phyloP scores from a whole-genome alignment of 2,113 vertebrate genomes.

The Heteronetta atricapilla region DNA sequence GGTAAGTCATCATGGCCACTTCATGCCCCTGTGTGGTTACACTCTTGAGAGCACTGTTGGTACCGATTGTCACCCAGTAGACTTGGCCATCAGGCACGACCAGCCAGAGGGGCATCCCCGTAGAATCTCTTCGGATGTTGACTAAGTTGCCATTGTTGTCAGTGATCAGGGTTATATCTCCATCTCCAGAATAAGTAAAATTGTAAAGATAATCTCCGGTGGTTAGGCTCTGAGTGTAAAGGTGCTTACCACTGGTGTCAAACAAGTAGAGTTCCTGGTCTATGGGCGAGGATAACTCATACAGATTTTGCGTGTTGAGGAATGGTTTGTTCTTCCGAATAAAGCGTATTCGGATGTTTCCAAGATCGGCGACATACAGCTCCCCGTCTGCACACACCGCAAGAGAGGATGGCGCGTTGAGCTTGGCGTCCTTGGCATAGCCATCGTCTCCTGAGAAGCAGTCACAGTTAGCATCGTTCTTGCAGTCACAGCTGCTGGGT shows the following conservation, averaged over 20 bases:
- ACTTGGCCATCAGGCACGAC: conserved; percentile 93
- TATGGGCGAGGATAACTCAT: conserved; percentile 93
- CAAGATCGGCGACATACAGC: conserved; percentile 92
- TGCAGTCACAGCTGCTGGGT: conserved; percentile 95
- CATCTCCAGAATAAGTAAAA: conserved; percentile 90
- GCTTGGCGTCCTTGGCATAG: conserved; percentile 94
- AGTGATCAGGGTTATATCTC: conserved; percentile 88
- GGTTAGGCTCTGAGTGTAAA: conserved; percentile 94
- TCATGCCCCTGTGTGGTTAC: conserved; percentile 93
- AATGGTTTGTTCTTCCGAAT: conserved; percentile 94
- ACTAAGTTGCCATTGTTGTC: conserved; percentile 93
- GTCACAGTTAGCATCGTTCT: conserved; percentile 96
- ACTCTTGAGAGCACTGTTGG: conserved; percentile 91
- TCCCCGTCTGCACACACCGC: conserved; percentile 93
- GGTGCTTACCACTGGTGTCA: conserved; percentile 92
- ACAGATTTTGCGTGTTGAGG: conserved; percentile 92
- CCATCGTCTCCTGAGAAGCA: conserved; percentile 97
- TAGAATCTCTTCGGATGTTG: conserved; percentile 88
- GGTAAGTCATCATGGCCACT: conserved; percentile 94
- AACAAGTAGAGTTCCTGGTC: conserved; percentile 97
- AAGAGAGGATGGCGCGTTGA: conserved; percentile 90
- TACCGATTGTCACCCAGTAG: conserved; percentile 97
- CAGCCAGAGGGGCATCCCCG: conserved; percentile 93
- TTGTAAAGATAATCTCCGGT: conserved; percentile 96
- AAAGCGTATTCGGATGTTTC: conserved; percentile 93